Conservation (phyloP, 2,113 vertebrate genomes). For the Corythornis madagascariensis region DNA sequence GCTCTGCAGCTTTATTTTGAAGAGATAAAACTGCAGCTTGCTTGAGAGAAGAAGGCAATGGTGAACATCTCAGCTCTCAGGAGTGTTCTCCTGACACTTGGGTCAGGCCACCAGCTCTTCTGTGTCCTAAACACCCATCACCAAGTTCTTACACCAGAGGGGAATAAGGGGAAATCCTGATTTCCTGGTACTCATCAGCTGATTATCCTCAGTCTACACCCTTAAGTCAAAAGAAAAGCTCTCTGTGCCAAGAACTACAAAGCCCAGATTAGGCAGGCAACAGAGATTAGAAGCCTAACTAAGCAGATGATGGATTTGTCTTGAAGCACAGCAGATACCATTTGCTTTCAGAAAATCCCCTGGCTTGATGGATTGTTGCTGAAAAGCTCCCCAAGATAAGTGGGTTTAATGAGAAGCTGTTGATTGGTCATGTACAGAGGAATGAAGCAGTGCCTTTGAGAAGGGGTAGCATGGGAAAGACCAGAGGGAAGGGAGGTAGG, state of each 20-base stretch:
- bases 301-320: slow-evolving; percentile 16
- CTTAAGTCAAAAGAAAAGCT: background rate
- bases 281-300: background rate
- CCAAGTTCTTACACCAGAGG: background rate
- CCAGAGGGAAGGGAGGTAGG: background rate
- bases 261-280: slow-evolving; percentile 10
- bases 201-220: background rate
- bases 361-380: slow-evolving; percentile 18
- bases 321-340: background rate
- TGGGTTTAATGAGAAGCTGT: slow-evolving; percentile 26
- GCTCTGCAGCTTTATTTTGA: background rate
- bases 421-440: background rate
- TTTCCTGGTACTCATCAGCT: background rate
- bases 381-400: slow-evolving; percentile 25
- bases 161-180: background rate
- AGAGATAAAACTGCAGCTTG: background rate
- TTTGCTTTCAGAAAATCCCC: background rate
- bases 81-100: background rate
- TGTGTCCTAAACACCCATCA: background rate
- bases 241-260: background rate
- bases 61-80: background rate
- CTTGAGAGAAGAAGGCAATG: background rate
- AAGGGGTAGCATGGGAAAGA: background rate
- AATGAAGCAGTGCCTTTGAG: slow-evolving; percentile 19
- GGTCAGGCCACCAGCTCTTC: background rate